Conservation (phyloP, 2,797 vertebrate genomes). For the Glyptemys insculpta region DNA sequence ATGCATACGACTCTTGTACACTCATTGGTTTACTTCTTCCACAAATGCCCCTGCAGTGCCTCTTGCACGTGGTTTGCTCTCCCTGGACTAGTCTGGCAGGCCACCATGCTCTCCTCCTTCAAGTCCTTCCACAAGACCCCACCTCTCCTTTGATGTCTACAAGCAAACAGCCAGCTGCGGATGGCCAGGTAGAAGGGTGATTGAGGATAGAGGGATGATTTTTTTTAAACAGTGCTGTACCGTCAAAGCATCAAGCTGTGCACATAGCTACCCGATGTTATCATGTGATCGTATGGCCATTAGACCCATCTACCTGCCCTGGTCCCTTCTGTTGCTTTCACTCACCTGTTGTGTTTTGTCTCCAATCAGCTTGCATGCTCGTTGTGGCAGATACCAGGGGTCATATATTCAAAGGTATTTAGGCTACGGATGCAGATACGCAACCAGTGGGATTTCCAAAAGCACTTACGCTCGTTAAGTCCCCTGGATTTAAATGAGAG, state of each 20-base stretch:
- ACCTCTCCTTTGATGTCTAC: background rate
- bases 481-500: background rate
- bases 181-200: background rate
- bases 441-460: background rate
- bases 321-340: background rate
- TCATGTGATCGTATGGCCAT: rapidly evolving
- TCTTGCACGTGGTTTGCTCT: background rate
- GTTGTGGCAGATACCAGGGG: background rate
- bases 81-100: background rate
- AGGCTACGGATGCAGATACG: background rate
- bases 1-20: background rate
- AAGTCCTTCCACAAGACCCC: background rate
- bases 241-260: rapidly evolving
- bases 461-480: background rate
- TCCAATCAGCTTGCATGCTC: rapidly evolving
- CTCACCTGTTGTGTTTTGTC: rapidly evolving
- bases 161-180: background rate
- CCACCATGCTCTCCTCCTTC: background rate
- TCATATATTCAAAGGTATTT: background rate
- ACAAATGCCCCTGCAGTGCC: background rate
- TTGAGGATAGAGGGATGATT: background rate
- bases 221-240: background rate
- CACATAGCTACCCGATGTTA: background rate
- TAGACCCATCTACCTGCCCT: rapidly evolving
- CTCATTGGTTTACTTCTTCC: background rate